Evolutionary conservation across 2,113 vertebrate species (phyloP), one percentile per base, ranked within the genome.

Genomic region (Rhombomys opimus): DNA sequence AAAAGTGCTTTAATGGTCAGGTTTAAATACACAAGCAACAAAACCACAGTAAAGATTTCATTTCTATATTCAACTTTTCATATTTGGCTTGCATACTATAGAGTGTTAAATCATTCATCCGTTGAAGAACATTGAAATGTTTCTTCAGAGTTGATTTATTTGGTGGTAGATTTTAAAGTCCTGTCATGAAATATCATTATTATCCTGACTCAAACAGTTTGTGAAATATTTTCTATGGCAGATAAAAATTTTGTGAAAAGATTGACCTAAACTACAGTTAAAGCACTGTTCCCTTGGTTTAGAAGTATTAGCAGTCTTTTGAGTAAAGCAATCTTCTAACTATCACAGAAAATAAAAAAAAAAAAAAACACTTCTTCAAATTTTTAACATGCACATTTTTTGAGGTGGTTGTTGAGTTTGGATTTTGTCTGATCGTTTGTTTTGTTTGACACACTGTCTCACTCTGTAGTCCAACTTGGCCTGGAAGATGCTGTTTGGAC

Each of bases 1-100:
- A 93, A 97, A 98, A 97, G 22, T 95, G 2, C 85, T 95, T 90
- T 98, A 97, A 94, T 84, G 77, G 63, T 97, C 91, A 98, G 81
- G 8, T 68, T 98, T 97, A 97, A 97, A 97, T 96, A 63, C 61
- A 94, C 96, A 93, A 97, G 25, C 61, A 97, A 63, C 38, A 89
- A 92, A 97, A 97, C 2, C 96, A 73, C 97, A 96, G 82, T 90
- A 96, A 97, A 96, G 22, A 52, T 94, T 97, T 38, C 93, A 95
- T 70, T 87, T 94, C 86, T 68, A 63, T 96, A 93, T 70, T 95
- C 97, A 95, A 80, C 91, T 96, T 95, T 93, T 14, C 1, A 96
- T 77, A 77, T 92, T 93, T 13, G 89, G 23, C 8, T 11, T 82
- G 86, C 67, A 30, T 97, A 94, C 63, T 86, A 15, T 59, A 84